phyloP scores from a whole-genome alignment of 2,797 vertebrate species.

The Brachymystax lenok region DNA sequence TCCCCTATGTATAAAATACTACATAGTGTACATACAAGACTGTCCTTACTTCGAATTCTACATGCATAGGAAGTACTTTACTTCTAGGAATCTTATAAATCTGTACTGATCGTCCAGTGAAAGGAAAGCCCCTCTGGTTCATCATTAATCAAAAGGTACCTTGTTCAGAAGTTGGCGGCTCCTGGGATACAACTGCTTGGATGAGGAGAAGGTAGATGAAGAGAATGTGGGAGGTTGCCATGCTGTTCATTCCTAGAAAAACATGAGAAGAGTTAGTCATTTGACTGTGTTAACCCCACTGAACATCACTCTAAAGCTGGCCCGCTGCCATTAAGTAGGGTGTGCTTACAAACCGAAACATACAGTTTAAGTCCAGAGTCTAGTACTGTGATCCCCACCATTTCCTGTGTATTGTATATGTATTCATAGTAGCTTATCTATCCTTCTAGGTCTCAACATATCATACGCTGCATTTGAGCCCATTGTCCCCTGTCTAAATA shows the following conservation, averaged over 20 bases:
- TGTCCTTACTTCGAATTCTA: neutral
- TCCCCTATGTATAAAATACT: neutral
- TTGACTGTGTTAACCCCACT: constrained; percentile 27
- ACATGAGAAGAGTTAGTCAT: constrained; percentile 39
- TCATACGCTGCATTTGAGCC: neutral
- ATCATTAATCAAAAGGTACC: constrained; percentile 40
- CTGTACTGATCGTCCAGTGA: neutral
- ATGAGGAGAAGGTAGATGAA: constrained; percentile 38
- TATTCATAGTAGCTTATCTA: neutral
- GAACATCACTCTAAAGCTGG: neutral
- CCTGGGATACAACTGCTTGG: constrained; percentile 26
- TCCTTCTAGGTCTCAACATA: neutral
- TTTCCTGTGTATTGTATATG: neutral
- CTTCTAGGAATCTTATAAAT: neutral
- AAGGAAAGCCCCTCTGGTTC: neutral
- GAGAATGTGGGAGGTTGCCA: constrained; percentile 37
- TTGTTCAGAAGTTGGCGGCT: constrained; percentile 21
- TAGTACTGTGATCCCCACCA: neutral
- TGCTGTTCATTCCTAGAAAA: constrained; percentile 51
- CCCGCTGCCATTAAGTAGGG: neutral
- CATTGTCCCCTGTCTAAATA: neutral
- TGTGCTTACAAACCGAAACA: neutral
- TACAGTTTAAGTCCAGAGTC: neutral
- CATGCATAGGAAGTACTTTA: neutral
- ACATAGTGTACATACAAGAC: neutral